These are phyloP conservation scores for Anagyrus pseudococci DNA, from an alignment of 2,888 invertebrate species.

Conservation along the genomic window DNA sequence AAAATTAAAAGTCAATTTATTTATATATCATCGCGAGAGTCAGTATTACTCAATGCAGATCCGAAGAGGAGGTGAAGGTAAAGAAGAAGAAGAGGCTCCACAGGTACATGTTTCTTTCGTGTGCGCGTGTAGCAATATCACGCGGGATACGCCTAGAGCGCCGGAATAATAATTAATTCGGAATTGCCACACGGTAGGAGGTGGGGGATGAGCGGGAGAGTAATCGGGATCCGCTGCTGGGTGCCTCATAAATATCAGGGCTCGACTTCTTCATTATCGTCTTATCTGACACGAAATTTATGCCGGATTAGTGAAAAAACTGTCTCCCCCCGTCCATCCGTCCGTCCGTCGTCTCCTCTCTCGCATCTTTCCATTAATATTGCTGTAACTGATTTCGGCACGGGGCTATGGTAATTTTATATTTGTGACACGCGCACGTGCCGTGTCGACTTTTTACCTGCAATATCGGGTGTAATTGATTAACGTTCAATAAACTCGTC, in stretches of 20 bases:
- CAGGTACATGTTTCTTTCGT: neutral
- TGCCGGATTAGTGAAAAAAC: neutral
- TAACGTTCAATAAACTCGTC: no score
- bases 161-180: slow-evolving; percentile 27
- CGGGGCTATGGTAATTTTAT: no score
- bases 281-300: no score
- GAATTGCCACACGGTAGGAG: slow-evolving; percentile 32
- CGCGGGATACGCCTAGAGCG: neutral
- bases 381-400: no score
- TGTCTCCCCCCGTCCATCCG: no score
- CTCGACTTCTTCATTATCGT: no score
- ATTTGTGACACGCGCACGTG: no score
- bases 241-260: no score
- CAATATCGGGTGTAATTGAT: no score
- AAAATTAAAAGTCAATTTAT: neutral
- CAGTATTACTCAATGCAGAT: slow-evolving; percentile 8
- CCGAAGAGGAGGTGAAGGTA: neutral
- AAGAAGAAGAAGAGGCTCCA: neutral
- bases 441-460: no score
- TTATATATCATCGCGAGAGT: neutral
- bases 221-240: neutral
- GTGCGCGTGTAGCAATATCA: slow-evolving; percentile 14
- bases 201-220: neutral
- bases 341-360: no score
- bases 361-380: no score